Evolutionary conservation across 2,113 vertebrate genomes (phyloP), one percentile per base, ranked within the genome.

Genomic region (Actinemys pallida): DNA sequence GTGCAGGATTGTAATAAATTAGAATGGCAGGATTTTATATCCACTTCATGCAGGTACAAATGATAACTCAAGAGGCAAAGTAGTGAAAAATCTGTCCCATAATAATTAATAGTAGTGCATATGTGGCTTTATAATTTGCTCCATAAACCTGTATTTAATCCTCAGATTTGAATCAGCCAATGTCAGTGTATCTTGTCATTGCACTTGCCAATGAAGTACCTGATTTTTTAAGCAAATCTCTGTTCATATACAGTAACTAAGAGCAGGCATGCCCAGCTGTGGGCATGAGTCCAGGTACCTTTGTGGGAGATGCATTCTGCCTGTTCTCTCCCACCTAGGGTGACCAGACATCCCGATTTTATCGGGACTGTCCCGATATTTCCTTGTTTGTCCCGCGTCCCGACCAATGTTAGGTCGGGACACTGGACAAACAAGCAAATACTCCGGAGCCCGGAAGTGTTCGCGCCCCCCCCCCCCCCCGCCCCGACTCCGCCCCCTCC

Each of bases 291-390:
- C 35, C 56, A 49, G 1, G 2, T 22, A 1, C 0, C 3, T 91
- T 87, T 94, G 91, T 56, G 29, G 50, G 83, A 19, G 0, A 86
- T 81, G 86, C 57, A 85, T 85, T 95, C 91, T 93, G 92, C 75
- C 65, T 76, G 39, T 31, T 94, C 31, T 91, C 65, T 89, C 89
- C 84, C 47, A 35, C 31, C 94, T 87, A 45, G 42, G 42, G 42
- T 45, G 42, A 45, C 42, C 42, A 45, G 42, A 45, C 42, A 45
- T 45, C 42, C 42, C 42, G 42, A 45, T 45, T 45, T 45, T 45
- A 45, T 45, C 42, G 42, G 5, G 42, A 45, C 42, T 45, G 42
- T 45, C 42, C 42, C 42, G 42, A 45, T 45, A 45, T 45, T 45
- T 45, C 42, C 42, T 45, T 45, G 42, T 45, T 45, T 45, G 42